These are phyloP conservation scores for Phrixothrix hirtus DNA, from an alignment of 2,888 invertebrate genomes.

Conservation along the genomic window DNA sequence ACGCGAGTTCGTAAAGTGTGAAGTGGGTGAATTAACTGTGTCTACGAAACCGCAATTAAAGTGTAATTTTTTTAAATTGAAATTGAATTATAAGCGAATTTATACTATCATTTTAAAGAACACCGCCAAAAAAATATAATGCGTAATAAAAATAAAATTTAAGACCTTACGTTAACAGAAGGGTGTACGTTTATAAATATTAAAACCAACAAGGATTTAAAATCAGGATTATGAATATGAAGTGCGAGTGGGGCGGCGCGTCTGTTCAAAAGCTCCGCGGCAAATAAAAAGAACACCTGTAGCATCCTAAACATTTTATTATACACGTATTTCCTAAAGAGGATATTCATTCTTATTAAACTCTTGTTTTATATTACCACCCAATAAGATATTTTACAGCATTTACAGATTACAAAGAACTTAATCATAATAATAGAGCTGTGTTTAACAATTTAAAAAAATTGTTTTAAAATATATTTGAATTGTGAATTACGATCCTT, in stretches of 20 bases:
- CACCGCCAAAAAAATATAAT: background rate
- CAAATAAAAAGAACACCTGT: slow-evolving; percentile 31
- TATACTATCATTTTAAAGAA: background rate
- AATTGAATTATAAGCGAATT: background rate
- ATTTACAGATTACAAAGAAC: slow-evolving; percentile 23
- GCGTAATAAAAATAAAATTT: slow-evolving; percentile 1
- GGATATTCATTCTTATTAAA: slow-evolving; percentile 20
- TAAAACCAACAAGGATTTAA: slow-evolving; percentile 17
- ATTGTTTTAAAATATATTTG: too few relatives aligned
- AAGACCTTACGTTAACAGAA: slow-evolving; percentile 7
- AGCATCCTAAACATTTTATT: slow-evolving; percentile 32
- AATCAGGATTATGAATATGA: slow-evolving; percentile 27
- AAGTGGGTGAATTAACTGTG: slow-evolving; percentile 9
- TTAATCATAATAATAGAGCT: slow-evolving; percentile 5
- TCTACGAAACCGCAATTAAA: background rate
- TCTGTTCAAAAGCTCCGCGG: slow-evolving; percentile 25
- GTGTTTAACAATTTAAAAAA: background rate
- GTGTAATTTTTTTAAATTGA: too few relatives aligned
- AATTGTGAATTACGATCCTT: too few relatives aligned
- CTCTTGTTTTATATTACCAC: slow-evolving; percentile 21
- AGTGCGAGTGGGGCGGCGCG: slow-evolving; percentile 26
- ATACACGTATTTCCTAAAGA: slow-evolving; percentile 27
- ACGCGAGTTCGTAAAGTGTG: slow-evolving; percentile 27
- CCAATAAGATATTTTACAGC: slow-evolving; percentile 18
- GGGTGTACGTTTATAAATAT: slow-evolving; percentile 20